phyloP scores from a whole-genome alignment of 2,797 vertebrate genomes.

The Mastacembelus armatus region DNA sequence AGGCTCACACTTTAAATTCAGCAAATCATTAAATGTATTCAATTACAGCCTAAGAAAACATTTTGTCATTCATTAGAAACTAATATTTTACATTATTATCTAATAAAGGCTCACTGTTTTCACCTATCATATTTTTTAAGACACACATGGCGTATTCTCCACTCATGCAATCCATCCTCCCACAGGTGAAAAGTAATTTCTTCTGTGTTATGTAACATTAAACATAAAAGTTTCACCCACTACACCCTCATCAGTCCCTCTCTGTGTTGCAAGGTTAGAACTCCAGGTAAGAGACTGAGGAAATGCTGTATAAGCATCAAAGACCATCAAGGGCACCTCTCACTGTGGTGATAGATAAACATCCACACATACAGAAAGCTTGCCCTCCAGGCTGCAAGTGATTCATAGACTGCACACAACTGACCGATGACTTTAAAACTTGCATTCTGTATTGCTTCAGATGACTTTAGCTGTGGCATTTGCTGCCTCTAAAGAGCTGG shows the following conservation, averaged over 20 bases:
- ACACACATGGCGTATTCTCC: background rate
- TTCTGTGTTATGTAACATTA: slow-evolving; percentile 34
- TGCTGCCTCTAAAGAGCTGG: slow-evolving; percentile 42
- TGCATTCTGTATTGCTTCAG: slow-evolving; percentile 45
- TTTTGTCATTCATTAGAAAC: slow-evolving; percentile 30
- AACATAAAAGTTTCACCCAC: slow-evolving; percentile 28
- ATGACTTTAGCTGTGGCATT: slow-evolving; percentile 50
- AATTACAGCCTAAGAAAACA: slow-evolving; percentile 2
- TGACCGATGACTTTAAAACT: slow-evolving; percentile 62
- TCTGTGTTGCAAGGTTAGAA: slow-evolving; percentile 50
- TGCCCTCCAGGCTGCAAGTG: slow-evolving; percentile 58
- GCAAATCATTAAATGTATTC: slow-evolving; percentile 26
- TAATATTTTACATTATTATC: slow-evolving; percentile 4
- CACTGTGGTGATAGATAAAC: slow-evolving; percentile 73
- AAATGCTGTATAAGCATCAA: slow-evolving; percentile 66
- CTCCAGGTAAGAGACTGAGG: slow-evolving; percentile 46
- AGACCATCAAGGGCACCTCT: slow-evolving; percentile 77
- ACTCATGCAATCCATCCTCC: slow-evolving; percentile 2
- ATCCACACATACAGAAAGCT: slow-evolving; percentile 61
- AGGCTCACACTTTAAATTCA: slow-evolving; percentile 34
- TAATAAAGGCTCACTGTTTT: slow-evolving; percentile 30
- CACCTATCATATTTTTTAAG: background rate
- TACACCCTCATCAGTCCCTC: background rate
- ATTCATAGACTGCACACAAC: slow-evolving; percentile 60
- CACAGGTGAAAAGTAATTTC: slow-evolving; percentile 6